Percentiles rank a stretch among this genome's conserved stretches.
Evolutionary conservation across 37 sponge, comb jelly and placozoan species (phyloP).

Genomic region (Oopsacas minuta): DNA sequence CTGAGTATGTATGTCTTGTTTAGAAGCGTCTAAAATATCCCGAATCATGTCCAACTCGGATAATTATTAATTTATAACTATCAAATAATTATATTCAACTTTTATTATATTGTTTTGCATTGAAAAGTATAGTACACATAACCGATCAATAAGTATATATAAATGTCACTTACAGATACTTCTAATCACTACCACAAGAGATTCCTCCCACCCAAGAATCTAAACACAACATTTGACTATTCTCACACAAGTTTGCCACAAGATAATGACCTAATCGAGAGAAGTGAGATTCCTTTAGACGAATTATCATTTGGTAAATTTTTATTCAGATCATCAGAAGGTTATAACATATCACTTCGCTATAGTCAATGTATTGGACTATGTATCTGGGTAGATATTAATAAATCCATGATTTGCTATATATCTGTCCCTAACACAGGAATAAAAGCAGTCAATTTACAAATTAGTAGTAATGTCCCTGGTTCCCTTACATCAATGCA

Average conservation of each 20-base stretch:
- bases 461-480: neutral
- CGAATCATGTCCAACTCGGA: too few species aligned
- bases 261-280: neutral
- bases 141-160: too few species aligned
- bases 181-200: neutral
- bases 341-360: neutral
- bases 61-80: too few species aligned
- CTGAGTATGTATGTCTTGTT: too few species aligned
- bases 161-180: neutral
- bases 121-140: too few species aligned
- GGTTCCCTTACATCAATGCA: constrained; percentile 1
- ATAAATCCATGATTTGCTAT: neutral
- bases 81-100: too few species aligned
- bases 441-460: neutral
- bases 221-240: neutral
- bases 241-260: neutral
- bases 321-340: neutral
- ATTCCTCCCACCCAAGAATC: neutral
- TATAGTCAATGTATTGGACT: neutral
- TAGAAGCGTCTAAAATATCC: too few species aligned
- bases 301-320: neutral
- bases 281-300: neutral
- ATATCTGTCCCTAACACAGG: neutral
- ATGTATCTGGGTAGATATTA: neutral
- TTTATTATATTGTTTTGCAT: too few species aligned